Evolutionary conservation across 2,113 vertebrate genomes (phyloP), one percentile per base, ranked within the genome.

Genomic region (Chaetodon auriga): DNA sequence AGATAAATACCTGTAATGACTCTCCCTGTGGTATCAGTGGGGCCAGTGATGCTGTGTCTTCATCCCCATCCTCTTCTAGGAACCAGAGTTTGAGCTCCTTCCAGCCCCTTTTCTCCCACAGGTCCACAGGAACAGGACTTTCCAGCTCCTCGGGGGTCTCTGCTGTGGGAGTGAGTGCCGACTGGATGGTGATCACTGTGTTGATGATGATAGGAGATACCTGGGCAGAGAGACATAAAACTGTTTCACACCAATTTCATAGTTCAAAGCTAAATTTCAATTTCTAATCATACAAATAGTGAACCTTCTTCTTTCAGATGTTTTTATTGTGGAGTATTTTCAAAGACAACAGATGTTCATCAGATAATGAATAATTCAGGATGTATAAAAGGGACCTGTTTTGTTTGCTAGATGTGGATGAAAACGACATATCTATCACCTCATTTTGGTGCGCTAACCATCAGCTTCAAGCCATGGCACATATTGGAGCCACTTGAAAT

Each of bases 121-220:
- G 90, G 46, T 97, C 93, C 72, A 95, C 92, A 13, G 95, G 91
- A 77, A 97, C 92, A 13, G 96, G 93, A 91, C 95, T 96, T 1
- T 95, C 93, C 69, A 95, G 92, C 90, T 96, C 93, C 76, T 96
- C 93, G 0, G 94, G 89, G 11, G 94, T 94, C 93, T 98, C 97
- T 0, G 96, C 87, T 49, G 93, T 94, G 61, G 96, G 96, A 66
- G 93, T 97, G 89, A 99, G 89, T 7, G 96, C 97, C 16, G 98
- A 97, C 69, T 97, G 98, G 90, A 99, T 97, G 82, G 96, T 99
- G 87, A 99, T 97, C 68, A 99, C 96, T 0, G 98, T 99, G 93
- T 99, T 99, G 94, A 99, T 97, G 84, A 99, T 99, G 91, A 99
- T 96, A 43, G 98, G 98, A 87, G 98, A 99, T 71, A 99, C 97